phyloP scores from a whole-genome alignment of 35 echinoderm and acorn worm species.

The Lytechinus pictus region DNA sequence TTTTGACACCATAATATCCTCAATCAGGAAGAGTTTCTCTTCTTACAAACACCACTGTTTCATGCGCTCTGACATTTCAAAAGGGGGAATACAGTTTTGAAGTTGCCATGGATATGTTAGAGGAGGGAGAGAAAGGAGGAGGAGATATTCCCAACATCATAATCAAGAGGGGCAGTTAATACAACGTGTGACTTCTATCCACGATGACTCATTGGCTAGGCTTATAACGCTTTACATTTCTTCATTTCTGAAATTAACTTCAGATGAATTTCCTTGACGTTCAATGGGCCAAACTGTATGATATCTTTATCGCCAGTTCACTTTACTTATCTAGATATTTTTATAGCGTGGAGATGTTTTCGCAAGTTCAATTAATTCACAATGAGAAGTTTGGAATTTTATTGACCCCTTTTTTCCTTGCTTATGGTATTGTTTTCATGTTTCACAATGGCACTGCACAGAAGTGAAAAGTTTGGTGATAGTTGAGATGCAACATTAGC shows the following conservation, averaged over 20 bases:
- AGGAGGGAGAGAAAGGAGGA: neutral
- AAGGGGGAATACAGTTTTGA: neutral
- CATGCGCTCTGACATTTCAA: neutral
- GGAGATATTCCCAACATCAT: neutral
- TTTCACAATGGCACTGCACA: too few relatives aligned
- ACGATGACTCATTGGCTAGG: neutral
- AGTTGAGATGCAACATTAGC: too few relatives aligned
- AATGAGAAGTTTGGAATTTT: too few relatives aligned
- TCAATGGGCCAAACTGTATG: neutral
- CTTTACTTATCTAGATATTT: too few relatives aligned
- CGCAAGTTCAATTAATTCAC: too few relatives aligned
- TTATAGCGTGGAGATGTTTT: too few relatives aligned
- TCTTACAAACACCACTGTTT: neutral
- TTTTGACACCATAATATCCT: neutral
- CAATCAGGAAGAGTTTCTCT: neutral
- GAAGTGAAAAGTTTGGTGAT: too few relatives aligned
- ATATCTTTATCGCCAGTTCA: neutral
- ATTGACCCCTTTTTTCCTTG: too few relatives aligned
- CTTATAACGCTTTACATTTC: neutral
- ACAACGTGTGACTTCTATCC: neutral
- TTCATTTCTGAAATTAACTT: neutral
- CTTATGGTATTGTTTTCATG: too few relatives aligned
- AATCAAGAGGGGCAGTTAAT: neutral
- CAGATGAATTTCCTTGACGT: conserved; percentile 1
- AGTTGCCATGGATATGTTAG: neutral